Evolutionary conservation across 53 echinoderm and acorn worm genomes (phyloP).

Genomic region (Crossaster papposus): DNA sequence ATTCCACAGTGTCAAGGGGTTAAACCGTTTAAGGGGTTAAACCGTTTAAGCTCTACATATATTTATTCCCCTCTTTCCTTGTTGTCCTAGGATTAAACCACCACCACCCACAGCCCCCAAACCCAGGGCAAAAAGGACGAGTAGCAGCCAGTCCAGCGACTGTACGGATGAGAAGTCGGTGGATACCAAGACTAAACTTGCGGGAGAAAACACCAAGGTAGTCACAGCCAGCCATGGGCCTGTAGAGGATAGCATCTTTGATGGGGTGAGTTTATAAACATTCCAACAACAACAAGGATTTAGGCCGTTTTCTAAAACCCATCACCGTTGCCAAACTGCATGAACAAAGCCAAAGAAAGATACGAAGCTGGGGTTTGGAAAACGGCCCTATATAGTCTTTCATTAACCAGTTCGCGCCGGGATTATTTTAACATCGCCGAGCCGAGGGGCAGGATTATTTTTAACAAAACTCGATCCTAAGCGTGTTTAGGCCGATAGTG

Average conservation of each 20-base stretch:
- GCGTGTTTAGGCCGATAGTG: too few relatives aligned
- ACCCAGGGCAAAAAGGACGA: conserved; percentile 58
- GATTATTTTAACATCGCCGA: too few relatives aligned
- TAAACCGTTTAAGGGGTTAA: background rate
- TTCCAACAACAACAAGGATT: too few relatives aligned
- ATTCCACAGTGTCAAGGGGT: too few relatives aligned
- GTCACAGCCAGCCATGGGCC: conserved; percentile 24
- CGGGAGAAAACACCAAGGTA: background rate
- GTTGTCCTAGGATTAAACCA: conserved; percentile 46
- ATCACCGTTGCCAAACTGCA: too few relatives aligned
- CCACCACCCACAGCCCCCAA: conserved; percentile 72
- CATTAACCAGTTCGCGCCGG: too few relatives aligned
- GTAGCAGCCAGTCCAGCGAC: conserved; percentile 50
- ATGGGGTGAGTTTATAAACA: conserved; percentile 50
- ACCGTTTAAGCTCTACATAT: background rate
- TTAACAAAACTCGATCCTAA: too few relatives aligned
- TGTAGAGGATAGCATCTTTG: conserved; percentile 49
- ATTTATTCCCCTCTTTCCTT: background rate
- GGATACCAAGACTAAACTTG: background rate
- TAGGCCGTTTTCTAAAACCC: too few relatives aligned
- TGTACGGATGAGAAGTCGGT: conserved; percentile 11
- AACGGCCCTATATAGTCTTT: too few relatives aligned
- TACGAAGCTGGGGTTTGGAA: too few relatives aligned
- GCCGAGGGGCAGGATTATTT: too few relatives aligned
- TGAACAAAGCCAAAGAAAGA: too few relatives aligned